These are phyloP conservation scores for Atta cephalotes DNA, from an alignment of 1,140 invertebrate genomes.

Conservation along the genomic window DNA sequence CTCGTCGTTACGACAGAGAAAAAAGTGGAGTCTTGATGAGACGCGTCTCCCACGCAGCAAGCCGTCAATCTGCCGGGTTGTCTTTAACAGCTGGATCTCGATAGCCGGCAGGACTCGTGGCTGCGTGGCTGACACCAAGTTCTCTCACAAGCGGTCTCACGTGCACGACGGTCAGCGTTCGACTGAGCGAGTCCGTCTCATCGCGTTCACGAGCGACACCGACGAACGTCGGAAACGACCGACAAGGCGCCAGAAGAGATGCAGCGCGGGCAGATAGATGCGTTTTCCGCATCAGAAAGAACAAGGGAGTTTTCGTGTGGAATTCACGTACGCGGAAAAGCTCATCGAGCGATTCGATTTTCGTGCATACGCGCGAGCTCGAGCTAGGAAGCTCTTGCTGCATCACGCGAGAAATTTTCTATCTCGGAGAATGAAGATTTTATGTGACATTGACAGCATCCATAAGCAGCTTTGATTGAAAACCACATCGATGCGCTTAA, in stretches of 20 bases:
- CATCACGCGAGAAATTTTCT: not conserved
- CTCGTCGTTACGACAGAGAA: not conserved
- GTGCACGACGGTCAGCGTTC: slow-evolving; percentile 74
- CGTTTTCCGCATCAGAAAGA: slow-evolving; percentile 37
- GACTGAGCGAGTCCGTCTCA: slow-evolving; percentile 70
- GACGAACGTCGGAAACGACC: slow-evolving; percentile 71
- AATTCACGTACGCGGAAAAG: not conserved
- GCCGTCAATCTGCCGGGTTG: not conserved
- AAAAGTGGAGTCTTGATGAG: not conserved
- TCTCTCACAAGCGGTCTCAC: slow-evolving; percentile 62
- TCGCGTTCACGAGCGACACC: slow-evolving; percentile 52
- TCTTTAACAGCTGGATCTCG: not conserved
- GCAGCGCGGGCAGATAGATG: slow-evolving; percentile 42
- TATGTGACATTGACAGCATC: not conserved
- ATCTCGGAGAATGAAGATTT: not conserved
- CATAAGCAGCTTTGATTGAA: not conserved
- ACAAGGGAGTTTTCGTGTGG: not conserved
- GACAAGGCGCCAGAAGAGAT: slow-evolving; percentile 50
- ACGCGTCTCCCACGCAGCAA: not conserved
- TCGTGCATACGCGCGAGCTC: not conserved
- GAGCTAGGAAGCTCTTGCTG: not conserved
- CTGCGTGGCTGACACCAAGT: slow-evolving; percentile 41
- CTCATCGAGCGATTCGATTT: not conserved
- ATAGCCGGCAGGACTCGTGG: slow-evolving; percentile 24
- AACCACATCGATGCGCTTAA: slow-evolving; percentile 8